Percentiles rank a stretch among this genome's conserved stretches.
Conservation (phyloP, 2,888 invertebrate species). For the Eledona agricola region DNA sequence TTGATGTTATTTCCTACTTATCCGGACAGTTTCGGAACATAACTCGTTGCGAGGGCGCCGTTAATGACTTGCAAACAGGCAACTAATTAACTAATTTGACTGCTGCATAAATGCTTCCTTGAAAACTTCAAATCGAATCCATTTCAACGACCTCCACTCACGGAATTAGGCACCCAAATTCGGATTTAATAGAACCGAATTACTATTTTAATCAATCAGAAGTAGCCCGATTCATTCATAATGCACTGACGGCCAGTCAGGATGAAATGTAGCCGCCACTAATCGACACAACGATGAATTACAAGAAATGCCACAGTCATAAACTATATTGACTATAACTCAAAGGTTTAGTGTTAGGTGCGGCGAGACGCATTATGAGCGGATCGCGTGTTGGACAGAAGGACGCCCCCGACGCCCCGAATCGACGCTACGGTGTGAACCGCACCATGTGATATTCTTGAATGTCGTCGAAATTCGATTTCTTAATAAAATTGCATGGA, state of each 20-base stretch:
- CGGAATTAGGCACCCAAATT: conserved; percentile 2
- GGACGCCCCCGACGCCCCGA: conserved; percentile 39
- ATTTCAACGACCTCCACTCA: conserved; percentile 15
- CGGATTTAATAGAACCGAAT: background rate
- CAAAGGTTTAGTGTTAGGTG: conserved; percentile 47
- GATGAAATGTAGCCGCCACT: conserved; percentile 47
- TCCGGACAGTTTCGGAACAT: conserved; percentile 42
- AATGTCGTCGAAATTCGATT: too few relatives aligned
- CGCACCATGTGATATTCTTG: too few relatives aligned
- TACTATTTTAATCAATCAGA: conserved; percentile 31
- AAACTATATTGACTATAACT: conserved; percentile 44
- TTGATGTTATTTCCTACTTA: conserved; percentile 41
- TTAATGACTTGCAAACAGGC: conserved; percentile 55
- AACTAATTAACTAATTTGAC: conserved; percentile 53
- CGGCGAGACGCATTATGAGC: conserved; percentile 49
- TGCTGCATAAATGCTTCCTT: conserved; percentile 35
- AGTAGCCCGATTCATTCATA: conserved; percentile 40
- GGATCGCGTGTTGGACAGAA: conserved; percentile 46
- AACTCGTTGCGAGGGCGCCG: conserved; percentile 44
- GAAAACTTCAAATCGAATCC: conserved; percentile 41
- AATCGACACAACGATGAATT: conserved; percentile 53
- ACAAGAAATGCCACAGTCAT: conserved; percentile 47
- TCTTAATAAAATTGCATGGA: too few relatives aligned
- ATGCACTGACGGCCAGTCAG: conserved; percentile 31
- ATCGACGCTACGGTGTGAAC: conserved; percentile 16